Conservation (phyloP, 2,113 vertebrate species). For the Cryptomyrus ogoouensis region DNA sequence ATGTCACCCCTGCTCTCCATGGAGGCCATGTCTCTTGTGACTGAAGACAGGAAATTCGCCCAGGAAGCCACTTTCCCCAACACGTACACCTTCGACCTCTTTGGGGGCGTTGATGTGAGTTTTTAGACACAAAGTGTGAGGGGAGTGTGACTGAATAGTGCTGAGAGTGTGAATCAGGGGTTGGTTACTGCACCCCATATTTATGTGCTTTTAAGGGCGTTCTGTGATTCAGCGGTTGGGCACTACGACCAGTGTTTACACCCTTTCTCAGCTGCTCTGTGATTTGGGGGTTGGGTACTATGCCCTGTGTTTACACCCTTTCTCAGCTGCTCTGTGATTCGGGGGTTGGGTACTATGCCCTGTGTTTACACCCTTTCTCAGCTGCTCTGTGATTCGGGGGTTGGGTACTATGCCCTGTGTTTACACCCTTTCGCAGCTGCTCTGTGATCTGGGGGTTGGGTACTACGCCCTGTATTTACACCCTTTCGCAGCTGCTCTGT, state of each 20-base stretch:
- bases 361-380: background rate
- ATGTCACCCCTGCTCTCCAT: conserved; percentile 90
- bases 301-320: background rate
- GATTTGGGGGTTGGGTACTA: background rate
- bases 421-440: background rate
- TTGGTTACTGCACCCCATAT: background rate
- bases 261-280: background rate
- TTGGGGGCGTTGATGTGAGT: conserved; percentile 97
- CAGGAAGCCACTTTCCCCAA: conserved; percentile 91
- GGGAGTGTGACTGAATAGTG: background rate
- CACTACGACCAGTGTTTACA: background rate
- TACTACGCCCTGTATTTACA: background rate
- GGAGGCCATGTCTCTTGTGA: conserved; percentile 96
- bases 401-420: background rate
- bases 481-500: background rate
- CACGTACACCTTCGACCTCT: conserved; percentile 94
- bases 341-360: background rate
- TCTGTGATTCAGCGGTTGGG: background rate
- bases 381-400: background rate
- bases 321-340: background rate
- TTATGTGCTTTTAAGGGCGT: background rate
- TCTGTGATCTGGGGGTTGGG: background rate
- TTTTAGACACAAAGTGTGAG: background rate
- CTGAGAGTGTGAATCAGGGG: background rate
- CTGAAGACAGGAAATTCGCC: conserved; percentile 84